Percentiles rank a stretch among this genome's conserved stretches.
phyloP scores from a whole-genome alignment of 2,113 vertebrate genomes.

The Notechis scutatus region DNA sequence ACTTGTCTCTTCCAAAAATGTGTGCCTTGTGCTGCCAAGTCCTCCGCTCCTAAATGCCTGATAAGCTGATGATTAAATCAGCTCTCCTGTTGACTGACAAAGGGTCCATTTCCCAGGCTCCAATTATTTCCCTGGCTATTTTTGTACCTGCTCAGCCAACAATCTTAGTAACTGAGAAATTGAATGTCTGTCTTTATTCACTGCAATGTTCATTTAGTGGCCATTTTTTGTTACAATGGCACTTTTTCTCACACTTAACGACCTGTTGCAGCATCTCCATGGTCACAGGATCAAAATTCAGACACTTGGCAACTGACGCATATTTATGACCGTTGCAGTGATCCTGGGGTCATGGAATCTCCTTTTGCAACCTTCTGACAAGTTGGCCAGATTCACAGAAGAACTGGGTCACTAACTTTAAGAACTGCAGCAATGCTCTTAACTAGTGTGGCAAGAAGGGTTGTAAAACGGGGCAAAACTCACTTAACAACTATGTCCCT shows the following conservation, averaged over 20 bases:
- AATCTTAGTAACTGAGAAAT: no score
- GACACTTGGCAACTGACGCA: neutral
- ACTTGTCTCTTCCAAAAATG: no score
- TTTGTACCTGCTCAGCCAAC: no score
- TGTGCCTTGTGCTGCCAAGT: no score
- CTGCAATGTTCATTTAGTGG: no score
- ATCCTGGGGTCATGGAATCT: neutral
- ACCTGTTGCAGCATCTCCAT: neutral
- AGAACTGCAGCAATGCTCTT: neutral
- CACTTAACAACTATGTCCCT: neutral
- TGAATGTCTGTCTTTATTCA: no score
- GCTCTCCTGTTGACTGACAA: no score
- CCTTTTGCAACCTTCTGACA: neutral
- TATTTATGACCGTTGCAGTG: neutral
- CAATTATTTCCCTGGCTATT: no score
- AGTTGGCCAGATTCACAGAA: neutral
- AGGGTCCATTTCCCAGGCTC: no score
- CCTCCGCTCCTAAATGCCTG: no score
- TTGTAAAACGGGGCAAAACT: neutral
- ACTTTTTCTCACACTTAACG: neutral
- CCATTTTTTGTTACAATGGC: no score
- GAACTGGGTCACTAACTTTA: neutral
- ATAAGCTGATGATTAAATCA: no score
- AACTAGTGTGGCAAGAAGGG: neutral
- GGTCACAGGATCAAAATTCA: neutral